Conservation (phyloP, 2,888 invertebrate genomes). For the Mantis religiosa region DNA sequence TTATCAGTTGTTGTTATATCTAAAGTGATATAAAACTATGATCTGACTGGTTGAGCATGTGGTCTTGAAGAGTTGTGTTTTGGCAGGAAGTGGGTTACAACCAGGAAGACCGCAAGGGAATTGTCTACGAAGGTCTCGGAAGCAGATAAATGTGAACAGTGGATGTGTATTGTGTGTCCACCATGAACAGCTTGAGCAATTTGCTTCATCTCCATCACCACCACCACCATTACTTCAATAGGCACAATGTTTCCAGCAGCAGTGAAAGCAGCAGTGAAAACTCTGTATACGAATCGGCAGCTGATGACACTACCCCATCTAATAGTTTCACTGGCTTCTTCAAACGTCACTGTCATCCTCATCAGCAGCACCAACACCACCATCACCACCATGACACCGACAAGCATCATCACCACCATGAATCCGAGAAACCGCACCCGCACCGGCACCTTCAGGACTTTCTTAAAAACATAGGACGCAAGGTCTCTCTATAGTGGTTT, state of each 20-base stretch:
- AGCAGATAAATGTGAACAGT: background rate
- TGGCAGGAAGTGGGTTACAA: background rate
- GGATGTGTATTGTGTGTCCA: background rate
- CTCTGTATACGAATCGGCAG: background rate
- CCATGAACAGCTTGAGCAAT: background rate
- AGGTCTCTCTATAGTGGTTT: constrained; percentile 43
- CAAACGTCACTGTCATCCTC: background rate
- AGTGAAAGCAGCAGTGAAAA: constrained; percentile 1
- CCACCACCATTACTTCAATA: background rate
- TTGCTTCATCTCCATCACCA: background rate
- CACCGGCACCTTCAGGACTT: constrained; percentile 70
- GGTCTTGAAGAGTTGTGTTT: background rate
- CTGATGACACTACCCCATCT: background rate
- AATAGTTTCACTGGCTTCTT: background rate
- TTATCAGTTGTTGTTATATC: too few relatives aligned
- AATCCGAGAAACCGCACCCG: background rate
- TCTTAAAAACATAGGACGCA: constrained; percentile 70
- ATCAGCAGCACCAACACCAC: background rate
- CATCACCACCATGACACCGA: background rate
- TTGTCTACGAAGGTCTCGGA: too few relatives aligned
- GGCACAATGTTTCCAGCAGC: constrained; percentile 3
- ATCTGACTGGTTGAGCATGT: background rate
- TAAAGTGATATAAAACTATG: background rate
- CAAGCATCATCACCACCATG: background rate
- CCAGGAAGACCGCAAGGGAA: background rate